phyloP scores from a whole-genome alignment of 2,113 vertebrate species.

The Phocoena sinus region DNA sequence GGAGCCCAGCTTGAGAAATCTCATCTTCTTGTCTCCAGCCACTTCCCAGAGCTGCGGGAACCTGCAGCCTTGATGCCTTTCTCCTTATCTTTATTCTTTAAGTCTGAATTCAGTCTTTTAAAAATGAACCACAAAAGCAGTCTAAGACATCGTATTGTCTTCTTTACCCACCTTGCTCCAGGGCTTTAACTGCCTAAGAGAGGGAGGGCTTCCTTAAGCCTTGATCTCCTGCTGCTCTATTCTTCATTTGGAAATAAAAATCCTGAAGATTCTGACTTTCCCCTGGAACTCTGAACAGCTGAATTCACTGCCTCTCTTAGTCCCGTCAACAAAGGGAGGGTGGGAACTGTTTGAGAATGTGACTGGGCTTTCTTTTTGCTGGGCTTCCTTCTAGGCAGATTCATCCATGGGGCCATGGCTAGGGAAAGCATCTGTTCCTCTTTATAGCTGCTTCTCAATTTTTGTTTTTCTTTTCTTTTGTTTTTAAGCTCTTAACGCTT shows the following conservation, averaged over 20 bases:
- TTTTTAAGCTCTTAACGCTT: neutral
- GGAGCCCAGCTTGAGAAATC: neutral
- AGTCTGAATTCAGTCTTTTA: conserved; percentile 30
- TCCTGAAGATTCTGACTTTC: neutral
- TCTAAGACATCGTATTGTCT: neutral
- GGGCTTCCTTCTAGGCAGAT: conserved; percentile 8
- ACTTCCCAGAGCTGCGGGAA: neutral
- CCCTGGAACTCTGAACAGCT: neutral
- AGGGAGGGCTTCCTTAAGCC: neutral
- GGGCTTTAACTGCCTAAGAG: neutral
- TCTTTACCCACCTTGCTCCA: neutral
- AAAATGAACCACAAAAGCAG: neutral
- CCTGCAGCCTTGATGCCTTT: neutral
- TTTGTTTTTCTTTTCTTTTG: neutral
- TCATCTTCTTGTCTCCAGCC: neutral
- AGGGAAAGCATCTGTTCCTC: neutral
- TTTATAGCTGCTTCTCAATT: neutral
- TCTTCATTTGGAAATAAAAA: neutral
- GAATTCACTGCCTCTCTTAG: neutral
- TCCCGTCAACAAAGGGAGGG: too few relatives aligned
- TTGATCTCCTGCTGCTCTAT: neutral
- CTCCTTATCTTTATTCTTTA: neutral
- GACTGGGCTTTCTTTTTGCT: neutral
- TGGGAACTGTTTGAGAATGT: neutral
- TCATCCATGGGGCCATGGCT: accelerated